Evolutionary conservation across 2,113 vertebrate species (phyloP), one percentile per base, ranked within the genome.

Genomic region (Indicator indicator): DNA sequence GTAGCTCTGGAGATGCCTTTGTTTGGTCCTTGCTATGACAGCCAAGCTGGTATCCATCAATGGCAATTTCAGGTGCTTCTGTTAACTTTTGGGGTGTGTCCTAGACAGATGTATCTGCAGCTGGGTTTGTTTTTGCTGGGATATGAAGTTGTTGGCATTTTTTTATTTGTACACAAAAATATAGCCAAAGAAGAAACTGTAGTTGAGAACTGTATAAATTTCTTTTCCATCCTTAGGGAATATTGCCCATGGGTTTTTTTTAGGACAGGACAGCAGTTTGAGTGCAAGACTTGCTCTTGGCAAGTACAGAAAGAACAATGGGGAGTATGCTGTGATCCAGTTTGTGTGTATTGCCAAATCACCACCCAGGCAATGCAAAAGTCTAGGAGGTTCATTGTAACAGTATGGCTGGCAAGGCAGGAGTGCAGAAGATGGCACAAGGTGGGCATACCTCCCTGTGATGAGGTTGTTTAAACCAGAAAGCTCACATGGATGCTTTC

Each of bases 261-360:
- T 23, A 30, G 58, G 42, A 32, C 59, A 83, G 56, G 52, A 17
- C 32, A 68, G 26, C 56, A 89, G 44, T 88, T 27, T 58, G 23
- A 71, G 16, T 63, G 60, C 17, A 46, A 77, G 72, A 14, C 42
- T 82, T 91, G 40, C 21, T 85, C 20, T 83, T 33, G 56, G 19
- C 42, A 64, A 70, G 27, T n/a, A 62, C 11, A 78, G 55, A 60
- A 67, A 54, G 60, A 62, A 36, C 33, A 64, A 9, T 32, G 44
- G 59, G 55, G 26, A 82, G 36, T 16, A 9, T 86, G 58, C 38
- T 48, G 56, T 56, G 16, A 68, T 23, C n/a, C 62, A 4, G 59
- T n/a, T 69, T 0, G 0, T 64, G 63, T 5, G 0, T 70, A 3
- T 76, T 83, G 50, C 46, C 73, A 62, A 46, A 24, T 56, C 83